Conservation (phyloP, 2,888 invertebrate species). For the Mythimna vitellina region DNA sequence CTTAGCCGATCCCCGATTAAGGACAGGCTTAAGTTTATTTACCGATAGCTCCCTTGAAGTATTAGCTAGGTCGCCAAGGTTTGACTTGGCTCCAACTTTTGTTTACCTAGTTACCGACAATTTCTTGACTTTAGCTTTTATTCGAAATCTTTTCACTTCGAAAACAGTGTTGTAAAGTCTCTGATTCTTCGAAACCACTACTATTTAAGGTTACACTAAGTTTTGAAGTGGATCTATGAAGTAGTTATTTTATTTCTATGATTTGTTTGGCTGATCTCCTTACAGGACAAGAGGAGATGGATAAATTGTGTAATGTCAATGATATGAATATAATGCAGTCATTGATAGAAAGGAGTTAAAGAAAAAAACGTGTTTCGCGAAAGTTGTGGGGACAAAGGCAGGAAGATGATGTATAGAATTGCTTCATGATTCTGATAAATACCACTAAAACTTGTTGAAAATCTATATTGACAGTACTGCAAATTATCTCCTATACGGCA, state of each 20-base stretch:
- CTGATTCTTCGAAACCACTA: neutral
- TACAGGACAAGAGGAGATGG: neutral
- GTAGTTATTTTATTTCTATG: slow-evolving; percentile 12
- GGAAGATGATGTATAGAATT: neutral
- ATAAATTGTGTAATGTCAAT: neutral
- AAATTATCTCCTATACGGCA: neutral
- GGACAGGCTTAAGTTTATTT: slow-evolving; percentile 70
- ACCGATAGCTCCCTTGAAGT: slow-evolving; percentile 64
- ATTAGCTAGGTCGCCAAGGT: slow-evolving; percentile 52
- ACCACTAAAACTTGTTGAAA: neutral
- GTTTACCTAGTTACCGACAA: slow-evolving; percentile 46
- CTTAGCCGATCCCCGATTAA: slow-evolving; percentile 68
- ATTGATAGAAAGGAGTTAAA: too few relatives aligned
- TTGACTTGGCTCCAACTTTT: slow-evolving; percentile 54
- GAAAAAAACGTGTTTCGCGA: neutral
- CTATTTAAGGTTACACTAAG: slow-evolving; percentile 12
- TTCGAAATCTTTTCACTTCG: slow-evolving; percentile 24
- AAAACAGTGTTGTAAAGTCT: slow-evolving; percentile 25
- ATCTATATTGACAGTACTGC: neutral
- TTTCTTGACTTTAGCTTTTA: slow-evolving; percentile 35
- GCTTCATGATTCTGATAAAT: slow-evolving; percentile 1
- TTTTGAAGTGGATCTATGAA: slow-evolving; percentile 8
- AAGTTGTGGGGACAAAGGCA: neutral
- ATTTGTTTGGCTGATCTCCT: neutral
- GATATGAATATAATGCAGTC: too few relatives aligned